phyloP scores from a whole-genome alignment of 1,140 invertebrate species.

The Papilio dardanus region DNA sequence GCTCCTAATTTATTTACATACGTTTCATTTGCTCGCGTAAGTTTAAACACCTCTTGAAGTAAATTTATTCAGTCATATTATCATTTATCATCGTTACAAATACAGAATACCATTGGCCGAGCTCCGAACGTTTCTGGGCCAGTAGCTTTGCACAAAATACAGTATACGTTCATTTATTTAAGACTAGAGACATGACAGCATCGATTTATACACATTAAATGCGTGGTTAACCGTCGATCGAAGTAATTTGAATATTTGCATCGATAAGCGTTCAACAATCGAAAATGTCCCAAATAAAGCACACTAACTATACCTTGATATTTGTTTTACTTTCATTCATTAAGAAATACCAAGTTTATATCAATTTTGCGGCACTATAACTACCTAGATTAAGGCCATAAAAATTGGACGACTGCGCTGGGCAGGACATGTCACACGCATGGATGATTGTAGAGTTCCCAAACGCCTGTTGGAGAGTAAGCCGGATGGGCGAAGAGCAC shows the following conservation, averaged over 20 bases:
- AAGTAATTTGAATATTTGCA: slow-evolving; percentile 8
- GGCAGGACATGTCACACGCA: too few relatives aligned
- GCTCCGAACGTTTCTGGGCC: slow-evolving; percentile 30
- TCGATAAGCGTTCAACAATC: background rate
- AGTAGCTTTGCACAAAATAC: slow-evolving; percentile 29
- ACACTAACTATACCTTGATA: background rate
- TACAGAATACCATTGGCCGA: background rate
- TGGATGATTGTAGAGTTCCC: too few relatives aligned
- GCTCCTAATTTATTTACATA: slow-evolving; percentile 33
- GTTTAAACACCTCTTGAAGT: slow-evolving; percentile 33
- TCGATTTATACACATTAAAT: slow-evolving; percentile 34
- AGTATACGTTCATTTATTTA: slow-evolving; percentile 25
- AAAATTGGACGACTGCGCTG: too few relatives aligned
- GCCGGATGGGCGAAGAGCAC: too few relatives aligned
- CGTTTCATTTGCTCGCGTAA: background rate
- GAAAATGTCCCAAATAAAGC: slow-evolving; percentile 3
- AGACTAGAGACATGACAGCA: slow-evolving; percentile 10
- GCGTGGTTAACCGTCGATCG: background rate
- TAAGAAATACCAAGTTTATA: background rate
- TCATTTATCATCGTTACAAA: slow-evolving; percentile 35
- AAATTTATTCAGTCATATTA: slow-evolving; percentile 29
- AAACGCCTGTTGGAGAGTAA: too few relatives aligned
- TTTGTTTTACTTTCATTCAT: background rate
- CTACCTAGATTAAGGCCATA: too few relatives aligned
- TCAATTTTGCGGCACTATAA: background rate